phyloP scores from a whole-genome alignment of 2,113 vertebrate genomes.

The Actenoides lindsayi region DNA sequence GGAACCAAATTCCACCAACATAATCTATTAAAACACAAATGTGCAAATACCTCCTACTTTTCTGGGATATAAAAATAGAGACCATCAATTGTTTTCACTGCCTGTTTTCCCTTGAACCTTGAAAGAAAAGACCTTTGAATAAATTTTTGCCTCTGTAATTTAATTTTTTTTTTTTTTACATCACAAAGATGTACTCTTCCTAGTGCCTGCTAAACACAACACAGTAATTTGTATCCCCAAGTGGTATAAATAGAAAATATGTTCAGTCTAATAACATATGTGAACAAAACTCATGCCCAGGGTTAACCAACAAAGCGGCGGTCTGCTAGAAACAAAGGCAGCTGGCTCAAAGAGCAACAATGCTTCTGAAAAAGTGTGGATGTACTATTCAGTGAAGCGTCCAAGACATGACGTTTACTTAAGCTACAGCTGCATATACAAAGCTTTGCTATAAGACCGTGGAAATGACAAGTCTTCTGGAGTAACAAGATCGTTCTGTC shows the following conservation, averaged over 20 bases:
- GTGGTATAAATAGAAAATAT: slow-evolving; percentile 70
- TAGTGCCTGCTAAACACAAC: background rate
- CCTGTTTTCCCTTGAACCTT: background rate
- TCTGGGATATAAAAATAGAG: background rate
- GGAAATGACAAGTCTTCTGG: background rate
- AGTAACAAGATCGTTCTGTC: background rate
- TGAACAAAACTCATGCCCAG: slow-evolving; percentile 64
- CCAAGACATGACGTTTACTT: background rate
- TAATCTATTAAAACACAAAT: background rate
- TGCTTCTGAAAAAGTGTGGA: slow-evolving; percentile 1
- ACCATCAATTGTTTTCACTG: background rate
- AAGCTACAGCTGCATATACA: slow-evolving; percentile 25
- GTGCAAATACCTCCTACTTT: background rate
- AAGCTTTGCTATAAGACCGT: background rate
- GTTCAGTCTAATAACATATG: slow-evolving; percentile 66
- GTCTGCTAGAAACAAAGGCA: slow-evolving; percentile 43
- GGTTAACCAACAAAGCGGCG: slow-evolving; percentile 60
- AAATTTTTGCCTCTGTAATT: background rate
- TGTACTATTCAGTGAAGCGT: slow-evolving; percentile 15
- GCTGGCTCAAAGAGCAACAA: slow-evolving; percentile 30
- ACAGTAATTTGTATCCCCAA: slow-evolving; percentile 49
- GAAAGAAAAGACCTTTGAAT: background rate
- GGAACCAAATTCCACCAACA: background rate
- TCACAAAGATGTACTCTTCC: background rate
- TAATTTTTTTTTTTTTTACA: background rate